Percentiles rank a stretch among this genome's conserved stretches.
These are phyloP conservation scores for Telmatherina bonti DNA, from an alignment of 2,797 vertebrate genomes.

Conservation along the genomic window DNA sequence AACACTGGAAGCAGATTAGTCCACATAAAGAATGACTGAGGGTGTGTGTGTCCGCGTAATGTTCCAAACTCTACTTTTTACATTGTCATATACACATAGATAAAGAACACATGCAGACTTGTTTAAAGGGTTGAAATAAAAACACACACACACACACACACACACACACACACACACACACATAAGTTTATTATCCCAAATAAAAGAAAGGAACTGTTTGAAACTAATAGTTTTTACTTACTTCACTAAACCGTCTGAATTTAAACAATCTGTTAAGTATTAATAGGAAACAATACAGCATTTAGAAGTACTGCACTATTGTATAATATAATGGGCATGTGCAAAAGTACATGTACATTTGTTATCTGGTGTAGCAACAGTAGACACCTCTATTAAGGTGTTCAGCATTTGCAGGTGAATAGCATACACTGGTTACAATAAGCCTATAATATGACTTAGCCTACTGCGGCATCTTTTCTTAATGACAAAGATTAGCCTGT, in stretches of 20 bases:
- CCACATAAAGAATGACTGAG: constrained; percentile 27
- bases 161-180: no score
- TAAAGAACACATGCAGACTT: not conserved
- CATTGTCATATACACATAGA: not conserved
- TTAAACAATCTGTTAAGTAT: not conserved
- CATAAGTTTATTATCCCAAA: not conserved
- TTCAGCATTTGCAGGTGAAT: constrained; percentile 54
- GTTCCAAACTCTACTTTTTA: constrained; percentile 10
- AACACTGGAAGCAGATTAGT: constrained; percentile 70
- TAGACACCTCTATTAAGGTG: constrained; percentile 50
- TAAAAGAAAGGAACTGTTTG: not conserved
- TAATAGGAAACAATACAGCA: not conserved
- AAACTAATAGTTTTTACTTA: not conserved
- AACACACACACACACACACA: no score
- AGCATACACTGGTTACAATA: constrained; percentile 55
- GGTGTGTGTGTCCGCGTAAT: constrained; percentile 27
- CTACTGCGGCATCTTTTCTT: constrained; percentile 71
- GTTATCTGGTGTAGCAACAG: not conserved
- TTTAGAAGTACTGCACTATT: not conserved
- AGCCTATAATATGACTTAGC: constrained; percentile 76
- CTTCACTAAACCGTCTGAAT: not conserved
- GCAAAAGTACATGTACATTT: not conserved
- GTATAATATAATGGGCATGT: not conserved
- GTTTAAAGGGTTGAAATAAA: not conserved
- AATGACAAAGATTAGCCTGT: constrained; percentile 79